Conservation (phyloP, 35 echinoderm and acorn worm species). For the Ophiothrix spiculata region DNA sequence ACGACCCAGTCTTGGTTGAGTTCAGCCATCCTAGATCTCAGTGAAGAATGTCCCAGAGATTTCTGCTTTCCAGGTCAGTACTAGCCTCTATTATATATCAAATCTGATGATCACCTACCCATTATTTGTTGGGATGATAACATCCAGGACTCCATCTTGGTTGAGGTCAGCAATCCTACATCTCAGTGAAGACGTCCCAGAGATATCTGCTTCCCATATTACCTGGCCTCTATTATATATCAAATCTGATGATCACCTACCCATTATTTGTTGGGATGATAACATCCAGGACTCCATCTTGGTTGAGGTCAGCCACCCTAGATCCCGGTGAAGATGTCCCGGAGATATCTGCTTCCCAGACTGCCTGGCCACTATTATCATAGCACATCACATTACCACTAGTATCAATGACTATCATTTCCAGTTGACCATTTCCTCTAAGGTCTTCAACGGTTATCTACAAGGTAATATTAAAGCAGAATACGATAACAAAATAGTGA, state of each 20-base stretch:
- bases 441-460: slow-evolving; percentile 72
- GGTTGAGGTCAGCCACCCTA: slow-evolving; percentile 61
- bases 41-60: too few relatives aligned
- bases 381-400: slow-evolving; percentile 67
- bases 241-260: too few relatives aligned
- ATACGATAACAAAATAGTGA: too few relatives aligned
- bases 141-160: slow-evolving; percentile 65
- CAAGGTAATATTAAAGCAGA: too few relatives aligned
- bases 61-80: too few relatives aligned
- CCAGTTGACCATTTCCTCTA: slow-evolving; percentile 36
- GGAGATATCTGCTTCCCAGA: slow-evolving; percentile 53
- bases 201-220: slow-evolving; percentile 24
- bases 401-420: slow-evolving; percentile 56
- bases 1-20: too few relatives aligned
- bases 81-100: too few relatives aligned
- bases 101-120: too few relatives aligned
- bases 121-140: slow-evolving; percentile 66
- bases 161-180: slow-evolving; percentile 65
- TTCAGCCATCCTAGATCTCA: too few relatives aligned
- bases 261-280: slow-evolving; percentile 70
- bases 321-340: slow-evolving; percentile 65
- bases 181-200: slow-evolving; percentile 55
- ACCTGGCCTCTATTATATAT: background rate
- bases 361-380: slow-evolving; percentile 31
- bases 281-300: slow-evolving; percentile 67